A percentile compares a stretch with the other conserved stretches of the same genome.
Conservation (phyloP, 2,113 vertebrate genomes). For the Eclectus roratus region DNA sequence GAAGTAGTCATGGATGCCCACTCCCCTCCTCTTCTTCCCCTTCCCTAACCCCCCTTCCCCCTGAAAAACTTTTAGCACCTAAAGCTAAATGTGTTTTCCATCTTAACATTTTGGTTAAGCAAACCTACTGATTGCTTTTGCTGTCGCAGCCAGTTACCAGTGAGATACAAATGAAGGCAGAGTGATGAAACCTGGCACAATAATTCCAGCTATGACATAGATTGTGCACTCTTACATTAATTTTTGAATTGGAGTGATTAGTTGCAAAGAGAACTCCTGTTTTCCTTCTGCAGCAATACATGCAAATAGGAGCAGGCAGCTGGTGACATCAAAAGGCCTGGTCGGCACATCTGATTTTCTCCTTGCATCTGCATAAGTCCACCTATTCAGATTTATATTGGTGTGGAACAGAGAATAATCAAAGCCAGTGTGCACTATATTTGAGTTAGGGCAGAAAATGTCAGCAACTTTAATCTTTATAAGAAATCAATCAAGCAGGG, state of each 20-base stretch:
- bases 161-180: background rate
- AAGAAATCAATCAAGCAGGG: background rate
- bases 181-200: slow-evolving; percentile 31
- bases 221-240: slow-evolving; percentile 2
- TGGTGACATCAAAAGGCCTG: slow-evolving; percentile 35
- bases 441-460: background rate
- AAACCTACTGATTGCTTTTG: background rate
- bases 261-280: slow-evolving; percentile 30
- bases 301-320: slow-evolving; percentile 30
- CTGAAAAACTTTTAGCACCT: background rate
- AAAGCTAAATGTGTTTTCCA: background rate
- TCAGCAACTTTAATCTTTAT: slow-evolving; percentile 7
- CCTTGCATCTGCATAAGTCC: background rate
- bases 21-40: background rate
- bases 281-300: slow-evolving; percentile 17
- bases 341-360: background rate
- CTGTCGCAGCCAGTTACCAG: background rate
- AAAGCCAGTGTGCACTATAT: background rate
- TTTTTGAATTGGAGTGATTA: slow-evolving; percentile 38
- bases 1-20: background rate
- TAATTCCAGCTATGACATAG: slow-evolving; percentile 17
- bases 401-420: background rate
- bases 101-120: background rate
- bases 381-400: background rate
- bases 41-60: background rate